phyloP scores from a whole-genome alignment of 2,797 vertebrate species.

The Melanitta fusca region DNA sequence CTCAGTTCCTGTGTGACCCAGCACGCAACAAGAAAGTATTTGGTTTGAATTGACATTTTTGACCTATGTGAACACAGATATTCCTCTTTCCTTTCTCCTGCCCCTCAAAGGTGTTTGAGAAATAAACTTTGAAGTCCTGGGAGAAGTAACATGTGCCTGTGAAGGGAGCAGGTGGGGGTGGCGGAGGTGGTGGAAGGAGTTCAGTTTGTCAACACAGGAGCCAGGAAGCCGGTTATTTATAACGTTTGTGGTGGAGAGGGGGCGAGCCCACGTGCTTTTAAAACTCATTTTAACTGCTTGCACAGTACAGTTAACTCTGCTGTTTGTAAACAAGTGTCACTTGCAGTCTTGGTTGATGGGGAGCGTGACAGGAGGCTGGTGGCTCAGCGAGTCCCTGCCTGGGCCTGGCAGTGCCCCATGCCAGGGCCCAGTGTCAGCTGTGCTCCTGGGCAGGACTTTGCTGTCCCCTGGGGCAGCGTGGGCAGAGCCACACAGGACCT shows the following conservation, averaged over 20 bases:
- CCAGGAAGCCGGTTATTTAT: conserved; percentile 63
- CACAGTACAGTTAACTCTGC: background rate
- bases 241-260: conserved; percentile 28
- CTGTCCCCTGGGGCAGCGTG: background rate
- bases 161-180: conserved; percentile 49
- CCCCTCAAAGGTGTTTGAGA: background rate
- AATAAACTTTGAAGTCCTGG: conserved; percentile 8
- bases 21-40: background rate
- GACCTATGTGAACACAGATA: background rate
- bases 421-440: background rate
- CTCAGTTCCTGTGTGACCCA: background rate
- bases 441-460: background rate
- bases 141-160: conserved; percentile 1
- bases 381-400: rapidly evolving
- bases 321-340: background rate
- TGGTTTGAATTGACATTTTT: background rate
- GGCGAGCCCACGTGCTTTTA: conserved; percentile 26
- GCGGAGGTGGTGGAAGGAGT: conserved; percentile 52
- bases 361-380: background rate
- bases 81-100: background rate
- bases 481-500: rapidly evolving
- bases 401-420: rapidly evolving
- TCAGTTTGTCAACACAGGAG: conserved; percentile 63
- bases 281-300: background rate
- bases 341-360: background rate